phyloP scores from a whole-genome alignment of 2,113 vertebrate species.

The Stegastes partitus region DNA sequence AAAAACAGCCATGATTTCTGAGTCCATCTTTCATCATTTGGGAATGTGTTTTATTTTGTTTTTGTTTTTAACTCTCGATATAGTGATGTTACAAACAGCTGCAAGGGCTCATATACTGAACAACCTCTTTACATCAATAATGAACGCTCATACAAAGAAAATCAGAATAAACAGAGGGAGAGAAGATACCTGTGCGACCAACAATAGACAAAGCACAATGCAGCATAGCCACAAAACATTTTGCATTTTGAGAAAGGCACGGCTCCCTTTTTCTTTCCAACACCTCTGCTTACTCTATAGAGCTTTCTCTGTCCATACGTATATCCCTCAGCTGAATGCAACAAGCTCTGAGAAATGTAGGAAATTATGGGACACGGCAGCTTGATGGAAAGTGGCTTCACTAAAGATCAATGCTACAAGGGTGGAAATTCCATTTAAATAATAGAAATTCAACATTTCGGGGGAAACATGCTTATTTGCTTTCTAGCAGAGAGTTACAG shows the following conservation, averaged over 20 bases:
- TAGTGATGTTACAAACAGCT: conserved; percentile 5
- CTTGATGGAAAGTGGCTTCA: not conserved
- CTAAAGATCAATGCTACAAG: not conserved
- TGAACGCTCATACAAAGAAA: conserved; percentile 8
- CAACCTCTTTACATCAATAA: conserved; percentile 1
- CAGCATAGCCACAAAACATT: not conserved
- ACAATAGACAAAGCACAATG: not conserved
- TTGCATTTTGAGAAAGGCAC: not conserved
- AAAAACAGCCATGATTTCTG: not conserved
- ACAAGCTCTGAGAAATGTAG: not conserved
- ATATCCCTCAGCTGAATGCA: not conserved
- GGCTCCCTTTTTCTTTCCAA: conserved; percentile 15
- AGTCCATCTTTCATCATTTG: not conserved
- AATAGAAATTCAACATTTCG: not conserved
- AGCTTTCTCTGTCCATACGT: not conserved
- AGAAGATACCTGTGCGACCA: not conserved
- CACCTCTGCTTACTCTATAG: not conserved
- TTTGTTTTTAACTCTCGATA: conserved; percentile 7
- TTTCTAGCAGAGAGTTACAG: too few species aligned
- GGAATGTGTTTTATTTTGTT: not conserved
- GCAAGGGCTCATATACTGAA: not conserved
- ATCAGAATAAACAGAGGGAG: not conserved
- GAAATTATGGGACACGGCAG: not conserved
- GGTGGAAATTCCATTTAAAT: conserved; percentile 7
- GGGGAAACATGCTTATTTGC: too few species aligned